Evolutionary conservation across 2,797 vertebrate genomes (phyloP), one percentile per base, ranked within the genome.

Genomic region (Oreochromis mossambicus): DNA sequence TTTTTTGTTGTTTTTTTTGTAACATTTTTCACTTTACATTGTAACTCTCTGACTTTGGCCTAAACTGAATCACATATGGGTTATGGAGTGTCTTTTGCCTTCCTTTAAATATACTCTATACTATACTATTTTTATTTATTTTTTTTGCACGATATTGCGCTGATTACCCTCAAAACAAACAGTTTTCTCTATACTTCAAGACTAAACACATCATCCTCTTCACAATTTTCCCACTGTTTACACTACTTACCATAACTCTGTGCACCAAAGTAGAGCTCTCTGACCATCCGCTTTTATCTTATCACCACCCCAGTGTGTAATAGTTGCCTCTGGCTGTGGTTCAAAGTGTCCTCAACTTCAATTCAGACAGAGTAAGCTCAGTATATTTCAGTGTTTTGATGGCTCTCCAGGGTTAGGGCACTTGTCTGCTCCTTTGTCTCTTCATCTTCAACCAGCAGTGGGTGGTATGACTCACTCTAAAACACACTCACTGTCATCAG

Each of bases 361-460:
- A 41, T 68, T 68, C 36, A 68, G 82, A 85, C 38, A 43, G 48
- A 76, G 78, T 15, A 3, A 78, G 81, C 85, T 90, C 77, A 54
- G 80, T 80, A 54, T 84, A 80, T 87, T 90, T 87, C 70, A 55
- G 58, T 84, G 83, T 85, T 92, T 84, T 91, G 84, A 91, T 89
- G 85, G 88, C 82, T 92, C 86, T 87, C 87, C 83, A 56, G 89
- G 91, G 91, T 89, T 89, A 82, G 66, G 80, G 26, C 83, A 77
- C 89, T 91, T 79, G 61, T 89, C 90, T 91, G 89, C 83, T 87
- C 68, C 81, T 91, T 92, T 90, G 80, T 91, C 86, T 91, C 81
- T 79, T 88, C 89, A 86, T 86, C 83, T 86, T 86, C 81, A 88
- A 78, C 81, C 63, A 63, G 81, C 76, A 56, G 92, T 84, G 86